phyloP scores from a whole-genome alignment of 2,888 invertebrate species.

The Nowickia ferox region DNA sequence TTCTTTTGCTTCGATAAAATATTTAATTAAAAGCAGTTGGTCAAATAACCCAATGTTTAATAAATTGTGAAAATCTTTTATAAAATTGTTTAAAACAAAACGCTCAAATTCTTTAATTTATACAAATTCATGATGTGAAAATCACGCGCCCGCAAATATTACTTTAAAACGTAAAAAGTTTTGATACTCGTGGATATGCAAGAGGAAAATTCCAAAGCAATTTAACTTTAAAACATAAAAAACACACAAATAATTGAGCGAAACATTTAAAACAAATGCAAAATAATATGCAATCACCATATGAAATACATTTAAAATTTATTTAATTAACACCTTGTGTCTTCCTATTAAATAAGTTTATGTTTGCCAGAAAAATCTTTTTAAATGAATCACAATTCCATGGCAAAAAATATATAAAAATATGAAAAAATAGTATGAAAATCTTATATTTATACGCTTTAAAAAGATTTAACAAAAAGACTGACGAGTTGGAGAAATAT shows the following conservation, averaged over 20 bases:
- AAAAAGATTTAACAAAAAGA: slow-evolving; percentile 22
- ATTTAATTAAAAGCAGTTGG: slow-evolving; percentile 65
- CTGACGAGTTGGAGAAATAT: slow-evolving; percentile 34
- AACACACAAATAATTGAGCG: slow-evolving; percentile 22
- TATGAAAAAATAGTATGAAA: background rate
- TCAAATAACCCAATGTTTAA: background rate
- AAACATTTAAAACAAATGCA: slow-evolving; percentile 1
- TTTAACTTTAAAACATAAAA: background rate
- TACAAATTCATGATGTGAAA: background rate
- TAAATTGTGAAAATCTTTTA: background rate
- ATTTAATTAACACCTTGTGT: slow-evolving; percentile 52
- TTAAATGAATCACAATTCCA: slow-evolving; percentile 42
- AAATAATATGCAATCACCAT: background rate
- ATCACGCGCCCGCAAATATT: background rate
- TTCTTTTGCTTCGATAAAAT: slow-evolving; percentile 35
- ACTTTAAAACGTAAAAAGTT: background rate
- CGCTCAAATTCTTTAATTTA: background rate
- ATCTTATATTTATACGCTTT: background rate
- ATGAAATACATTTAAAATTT: slow-evolving; percentile 9
- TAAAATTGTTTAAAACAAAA: background rate
- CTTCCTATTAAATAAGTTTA: slow-evolving; percentile 3
- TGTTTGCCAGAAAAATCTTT: background rate
- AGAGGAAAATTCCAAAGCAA: slow-evolving; percentile 10
- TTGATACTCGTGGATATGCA: background rate
- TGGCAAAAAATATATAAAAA: background rate